Evolutionary conservation across 2,888 invertebrate species (phyloP).

Genomic region (Acrobasis repandana): DNA sequence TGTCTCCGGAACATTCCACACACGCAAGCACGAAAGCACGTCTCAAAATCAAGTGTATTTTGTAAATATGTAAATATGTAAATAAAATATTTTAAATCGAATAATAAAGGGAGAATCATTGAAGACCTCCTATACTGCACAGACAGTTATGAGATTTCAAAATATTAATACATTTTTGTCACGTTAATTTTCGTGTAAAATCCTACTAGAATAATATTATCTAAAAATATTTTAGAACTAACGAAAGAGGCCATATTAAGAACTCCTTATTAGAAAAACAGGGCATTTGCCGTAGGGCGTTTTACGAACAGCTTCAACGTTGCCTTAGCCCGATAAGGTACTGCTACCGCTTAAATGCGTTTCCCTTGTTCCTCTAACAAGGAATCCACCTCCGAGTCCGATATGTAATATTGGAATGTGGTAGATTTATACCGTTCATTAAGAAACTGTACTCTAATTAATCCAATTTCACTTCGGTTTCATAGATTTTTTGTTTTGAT

Average conservation of each 20-base stretch:
- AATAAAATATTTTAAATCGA: too few relatives aligned
- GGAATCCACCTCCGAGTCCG: slow-evolving; percentile 29
- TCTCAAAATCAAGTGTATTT: too few relatives aligned
- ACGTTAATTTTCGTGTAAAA: too few relatives aligned
- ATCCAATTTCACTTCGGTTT: slow-evolving; percentile 4
- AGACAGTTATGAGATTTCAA: too few relatives aligned
- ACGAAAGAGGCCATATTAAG: too few relatives aligned
- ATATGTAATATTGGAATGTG: slow-evolving; percentile 18
- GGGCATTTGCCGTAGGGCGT: background rate
- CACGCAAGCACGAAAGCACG: too few relatives aligned
- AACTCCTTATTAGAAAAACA: background rate
- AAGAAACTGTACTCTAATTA: slow-evolving; percentile 14
- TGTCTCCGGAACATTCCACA: too few relatives aligned
- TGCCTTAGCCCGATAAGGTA: slow-evolving; percentile 61
- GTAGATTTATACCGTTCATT: slow-evolving; percentile 16
- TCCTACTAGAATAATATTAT: too few relatives aligned
- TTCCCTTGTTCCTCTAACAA: slow-evolving; percentile 75
- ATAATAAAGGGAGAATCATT: too few relatives aligned
- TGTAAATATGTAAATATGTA: too few relatives aligned
- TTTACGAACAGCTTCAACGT: background rate
- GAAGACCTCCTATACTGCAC: too few relatives aligned
- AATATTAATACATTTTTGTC: too few relatives aligned
- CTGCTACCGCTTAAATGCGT: slow-evolving; percentile 72
- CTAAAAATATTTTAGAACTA: background rate
- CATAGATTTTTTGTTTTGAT: background rate